Conservation (phyloP, 2,113 vertebrate genomes). For the Natator depressus region DNA sequence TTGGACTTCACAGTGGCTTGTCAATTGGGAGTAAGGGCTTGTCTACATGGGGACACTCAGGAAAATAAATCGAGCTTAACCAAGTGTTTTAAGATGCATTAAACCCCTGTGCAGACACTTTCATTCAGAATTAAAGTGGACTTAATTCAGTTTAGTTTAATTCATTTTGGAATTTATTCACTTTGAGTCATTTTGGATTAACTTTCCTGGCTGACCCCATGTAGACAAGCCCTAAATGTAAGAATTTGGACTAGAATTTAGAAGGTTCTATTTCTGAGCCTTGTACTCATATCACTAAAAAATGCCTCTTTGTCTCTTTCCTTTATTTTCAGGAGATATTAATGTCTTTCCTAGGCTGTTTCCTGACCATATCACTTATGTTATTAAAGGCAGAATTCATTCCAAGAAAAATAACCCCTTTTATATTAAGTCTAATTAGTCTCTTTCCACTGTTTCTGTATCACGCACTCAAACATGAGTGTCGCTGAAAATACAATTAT, state of each 20-base stretch:
- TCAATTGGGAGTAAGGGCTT: background rate
- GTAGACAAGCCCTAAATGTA: too few relatives aligned
- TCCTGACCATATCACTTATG: background rate
- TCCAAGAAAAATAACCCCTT: background rate
- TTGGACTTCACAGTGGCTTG: background rate
- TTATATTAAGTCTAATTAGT: background rate
- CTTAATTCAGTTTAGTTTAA: too few relatives aligned
- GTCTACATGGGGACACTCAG: too few relatives aligned
- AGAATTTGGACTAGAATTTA: background rate
- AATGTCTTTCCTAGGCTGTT: background rate
- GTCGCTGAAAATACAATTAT: background rate
- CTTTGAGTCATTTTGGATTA: too few relatives aligned
- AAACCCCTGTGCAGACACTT: too few relatives aligned
- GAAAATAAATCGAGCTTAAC: too few relatives aligned
- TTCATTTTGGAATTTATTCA: too few relatives aligned
- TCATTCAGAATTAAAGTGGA: too few relatives aligned
- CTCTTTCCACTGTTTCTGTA: background rate
- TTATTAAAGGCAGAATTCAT: background rate
- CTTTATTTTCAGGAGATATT: background rate
- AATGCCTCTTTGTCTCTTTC: background rate
- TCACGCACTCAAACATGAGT: background rate
- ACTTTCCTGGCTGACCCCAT: too few relatives aligned
- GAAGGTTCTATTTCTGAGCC: background rate
- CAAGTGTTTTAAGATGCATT: too few relatives aligned
- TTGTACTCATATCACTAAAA: background rate